Base-by-base conservation (phyloP, 1,140 invertebrate genomes). In the Parasteatoda tepidariorum region DNA sequence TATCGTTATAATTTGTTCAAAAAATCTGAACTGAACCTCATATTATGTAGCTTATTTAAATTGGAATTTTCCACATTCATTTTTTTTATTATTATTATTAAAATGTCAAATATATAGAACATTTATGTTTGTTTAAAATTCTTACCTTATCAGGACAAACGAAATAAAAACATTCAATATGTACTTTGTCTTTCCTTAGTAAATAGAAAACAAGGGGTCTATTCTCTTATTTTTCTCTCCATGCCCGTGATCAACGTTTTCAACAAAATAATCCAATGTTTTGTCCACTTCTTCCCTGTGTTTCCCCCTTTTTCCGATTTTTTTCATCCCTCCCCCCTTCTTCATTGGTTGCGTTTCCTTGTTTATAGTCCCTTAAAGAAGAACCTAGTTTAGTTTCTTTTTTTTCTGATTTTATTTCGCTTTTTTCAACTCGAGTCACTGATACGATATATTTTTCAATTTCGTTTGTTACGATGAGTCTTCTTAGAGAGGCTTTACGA, bases 251-350 rank as follows among this genome's bases (percentile, higher is more conserved):
- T 66, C 62, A 28, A 66, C 33, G 30, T 33, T 66, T 66, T 31
- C 62, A 66, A 66, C 62, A 22, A 66, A 28, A 66, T 66, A 66
- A 66, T 66, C 62, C 62, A 66, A 66, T 66, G 22, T 66, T 22
- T 66, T 66, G 4, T 31, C 62, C 62, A 33, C 26, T 28, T 48
- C 9, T 48, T 48, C 38, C 38, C 18, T n/a, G 6, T 66, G 13
- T 66, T 66, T 66, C 33, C 33, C 31, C 28, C 28, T 66, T 31
- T 66, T 34, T 28, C 38, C 18, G 38, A 18, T 13, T 18, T 48
- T 48, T 48, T 48, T 48, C 4, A 9, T 18, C 38, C 38, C 18
- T 18, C 38, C 38, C 38, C 38, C 18, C 38, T 48, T 48, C 38
- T 48, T 48, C 38, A 18, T 13, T 48, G 38, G 18, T 18, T 48